Base-by-base conservation (phyloP, 2,888 invertebrate genomes). In the Himalopsyche japonica region DNA sequence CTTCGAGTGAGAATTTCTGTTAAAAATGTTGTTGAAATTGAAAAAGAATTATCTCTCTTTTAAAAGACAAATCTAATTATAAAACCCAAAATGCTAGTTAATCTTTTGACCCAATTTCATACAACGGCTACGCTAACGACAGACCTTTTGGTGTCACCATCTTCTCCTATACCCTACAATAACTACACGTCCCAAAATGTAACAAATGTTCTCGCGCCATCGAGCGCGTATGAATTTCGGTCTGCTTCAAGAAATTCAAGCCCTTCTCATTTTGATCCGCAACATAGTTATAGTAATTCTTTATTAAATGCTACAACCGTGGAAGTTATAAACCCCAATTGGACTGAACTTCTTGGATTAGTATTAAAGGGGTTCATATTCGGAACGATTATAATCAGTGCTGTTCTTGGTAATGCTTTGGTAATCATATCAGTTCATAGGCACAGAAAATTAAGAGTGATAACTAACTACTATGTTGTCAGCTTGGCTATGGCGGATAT, bases 391-490 rank as follows among this genome's bases (percentile, higher is more conserved):
- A 98, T 98, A 89, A 93, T 97, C 83, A 95, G 97, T 87, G 98
- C 98, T 43, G 94, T 98, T 24, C 93, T 98, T 83, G 98, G 98
- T 82, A 98, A 98, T 93, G 96, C 97, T 2, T 93, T 98, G 87
- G 98, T 98, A 88, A 97, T 97, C 88, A 95, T 96, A 87, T 95
- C 95, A 88, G 97, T 97, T 34, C 94, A 96, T 87, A 93, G 96
- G 77, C 96, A 97, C 89, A 93, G 97, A 76, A 95, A 96, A 88
- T 93, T 97, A 1, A 93, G 97, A 78, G 97, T 97, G 87, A 96
- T 98, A 89, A 98, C 98, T 80, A 98, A 98, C 91, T 98, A 97
- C 90, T 98, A 98, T 93, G 97, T 98, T 87, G 98, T 98, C 88
- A 98, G 97, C 81, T 91, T 98, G 85, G 98, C 98, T 1, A 95